Evolutionary conservation across 1,140 invertebrate genomes (phyloP), one percentile per base, ranked within the genome.

Genomic region (Leucophenga varia): DNA sequence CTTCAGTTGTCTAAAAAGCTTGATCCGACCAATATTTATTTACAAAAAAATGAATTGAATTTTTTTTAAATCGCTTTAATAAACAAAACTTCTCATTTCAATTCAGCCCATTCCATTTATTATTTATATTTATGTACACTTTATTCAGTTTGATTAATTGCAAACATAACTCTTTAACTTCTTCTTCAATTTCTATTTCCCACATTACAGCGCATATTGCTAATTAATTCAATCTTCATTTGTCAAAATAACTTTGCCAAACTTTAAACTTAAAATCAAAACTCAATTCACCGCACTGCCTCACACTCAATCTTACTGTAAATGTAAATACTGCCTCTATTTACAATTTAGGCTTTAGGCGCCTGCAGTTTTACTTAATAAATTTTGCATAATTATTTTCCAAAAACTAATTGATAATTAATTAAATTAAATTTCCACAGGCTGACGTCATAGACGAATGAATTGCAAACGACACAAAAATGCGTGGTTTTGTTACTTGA

Each of bases 381-480:
- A 65, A 65, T 61, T 49, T 52, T 31, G 28, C 39, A 55, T 55
- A 52, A 61, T 60, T 43, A 63, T 58, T 67, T 63, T 67, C n/a
- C 59, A 61, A 59, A 63, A 67, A 67, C 64, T 68, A 67, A 67
- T 67, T 67, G 63, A 67, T 67, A 59, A 67, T 67, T 67, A 68
- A 67, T 67, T 56, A 63, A 63, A 67, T 53, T 49, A 63, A 68
- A 63, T 57, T 25, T 25, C 5, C 5, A 25, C 5, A 25, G 10
- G 5, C 10, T 25, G 22, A 25, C 22, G 49, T 28, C 59, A 51
- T 57, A 43, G 52, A 54, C 47, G 50, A 30, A 54, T 41, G 21
- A 38, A 52, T 50, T 40, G 32, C 13, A 31, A 42, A 30, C 32
- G 17, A 36, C 37, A n/a, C n/a, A n/a, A n/a, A n/a, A n/a, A n/a